Evolutionary conservation across 2,888 invertebrate genomes (phyloP), one percentile per base, ranked within the genome.

Genomic region (Eilema depressum): DNA sequence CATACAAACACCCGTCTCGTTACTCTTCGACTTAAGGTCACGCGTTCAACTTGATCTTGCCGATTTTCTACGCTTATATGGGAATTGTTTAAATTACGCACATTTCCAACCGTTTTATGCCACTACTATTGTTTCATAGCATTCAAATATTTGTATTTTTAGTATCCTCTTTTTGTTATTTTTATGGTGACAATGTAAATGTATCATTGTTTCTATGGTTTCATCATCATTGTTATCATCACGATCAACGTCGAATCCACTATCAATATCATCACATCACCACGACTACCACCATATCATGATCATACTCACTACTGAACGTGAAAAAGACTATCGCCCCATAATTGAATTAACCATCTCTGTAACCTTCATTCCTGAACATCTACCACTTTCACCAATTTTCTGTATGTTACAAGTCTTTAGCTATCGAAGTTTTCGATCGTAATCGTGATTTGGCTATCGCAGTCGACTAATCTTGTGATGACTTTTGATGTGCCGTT

Each of bases 401-500:
- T 59, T 25, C n/a, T n/a, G 2, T 57, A 70, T 68, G 59, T 57
- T 68, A 33, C 47, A 66, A 73, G 53, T 33, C 28, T 60, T 76
- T 66, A 69, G 70, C 57, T 70, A 63, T 68, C 64, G 78, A 80
- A 84, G 85, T 85, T 83, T 56, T 56, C 85, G 86, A 86, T 87
- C 85, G 85, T 88, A 87, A 90, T 91, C 89, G 90, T 91, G 89
- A 86, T 80, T 82, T 78, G 76, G 82, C 83, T 92, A 92, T 94
- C 92, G 86, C 81, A 85, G 86, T 91, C 90, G 91, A 92, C 93
- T 91, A 92, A 92, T 93, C 91, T 92, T 85, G 85, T 83, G 88
- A 87, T 86, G 90, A 88, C 88, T 91, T 92, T 91, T 93, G 93
- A 93, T 90, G 90, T 89, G 87, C 88, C 86, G 90, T 91, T 87